Evolutionary conservation across 2,888 invertebrate genomes (phyloP).

Genomic region (Odiellus spinosus): DNA sequence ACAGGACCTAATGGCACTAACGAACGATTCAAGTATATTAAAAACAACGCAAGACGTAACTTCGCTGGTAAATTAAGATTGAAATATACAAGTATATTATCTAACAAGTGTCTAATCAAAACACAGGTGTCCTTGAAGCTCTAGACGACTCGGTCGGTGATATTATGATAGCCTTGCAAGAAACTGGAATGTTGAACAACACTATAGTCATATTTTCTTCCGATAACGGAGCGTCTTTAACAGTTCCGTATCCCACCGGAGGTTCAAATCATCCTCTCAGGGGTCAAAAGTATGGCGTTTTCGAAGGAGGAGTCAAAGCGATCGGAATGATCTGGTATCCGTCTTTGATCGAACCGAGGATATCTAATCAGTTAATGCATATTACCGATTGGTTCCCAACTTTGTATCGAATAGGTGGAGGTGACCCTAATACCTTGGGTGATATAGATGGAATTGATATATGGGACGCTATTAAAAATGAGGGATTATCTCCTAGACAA

Average conservation of each 20-base stretch:
- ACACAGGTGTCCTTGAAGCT: slow-evolving; percentile 64
- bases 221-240: slow-evolving; percentile 63
- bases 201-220: slow-evolving; percentile 71
- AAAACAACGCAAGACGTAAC: too few relatives aligned
- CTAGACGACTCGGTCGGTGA: slow-evolving; percentile 71
- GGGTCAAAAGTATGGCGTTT: slow-evolving; percentile 43
- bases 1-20: too few relatives aligned
- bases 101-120: too few relatives aligned
- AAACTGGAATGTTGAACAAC: slow-evolving; percentile 53
- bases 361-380: slow-evolving; percentile 28
- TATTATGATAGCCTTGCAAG: slow-evolving; percentile 49
- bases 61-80: too few relatives aligned
- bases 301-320: slow-evolving; percentile 82
- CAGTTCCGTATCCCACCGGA: slow-evolving; percentile 37
- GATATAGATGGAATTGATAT: slow-evolving; percentile 6
- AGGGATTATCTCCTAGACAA: slow-evolving; percentile 25
- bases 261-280: slow-evolving; percentile 44
- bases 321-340: slow-evolving; percentile 66
- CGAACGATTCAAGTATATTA: too few relatives aligned
- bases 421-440: background rate
- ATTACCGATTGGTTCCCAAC: slow-evolving; percentile 34
- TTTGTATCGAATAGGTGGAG: slow-evolving; percentile 27
- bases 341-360: slow-evolving; percentile 34
- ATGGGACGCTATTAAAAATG: slow-evolving; percentile 6
- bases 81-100: too few relatives aligned